These are phyloP conservation scores for Pseudococcus longispinus DNA, from an alignment of 2,888 invertebrate genomes.

Conservation along the genomic window DNA sequence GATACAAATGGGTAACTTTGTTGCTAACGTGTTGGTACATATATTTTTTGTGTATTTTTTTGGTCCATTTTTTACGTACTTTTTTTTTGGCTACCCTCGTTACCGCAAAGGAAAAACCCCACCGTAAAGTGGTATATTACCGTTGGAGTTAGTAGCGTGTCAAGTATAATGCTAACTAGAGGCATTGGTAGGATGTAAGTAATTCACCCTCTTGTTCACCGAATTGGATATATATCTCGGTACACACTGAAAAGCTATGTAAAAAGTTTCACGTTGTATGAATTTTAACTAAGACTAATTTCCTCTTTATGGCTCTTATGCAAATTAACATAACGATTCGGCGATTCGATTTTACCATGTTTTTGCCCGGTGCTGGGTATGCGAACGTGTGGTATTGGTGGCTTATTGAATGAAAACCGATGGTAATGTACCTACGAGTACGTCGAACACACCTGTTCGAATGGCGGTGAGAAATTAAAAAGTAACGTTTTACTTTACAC, in stretches of 20 bases:
- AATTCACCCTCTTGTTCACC: slow-evolving; percentile 39
- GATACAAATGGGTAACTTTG: not conserved
- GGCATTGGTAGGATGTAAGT: not conserved
- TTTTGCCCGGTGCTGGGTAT: not conserved
- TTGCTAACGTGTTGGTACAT: not conserved
- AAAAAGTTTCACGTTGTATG: slow-evolving; percentile 48
- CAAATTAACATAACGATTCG: slow-evolving; percentile 52
- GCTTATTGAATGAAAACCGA: not conserved
- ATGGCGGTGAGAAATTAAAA: slow-evolving; percentile 20
- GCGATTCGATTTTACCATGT: slow-evolving; percentile 37
- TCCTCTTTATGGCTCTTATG: slow-evolving; percentile 50
- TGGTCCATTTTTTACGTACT: slow-evolving; percentile 1
- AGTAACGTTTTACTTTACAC: slow-evolving; percentile 39
- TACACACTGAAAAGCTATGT: not conserved
- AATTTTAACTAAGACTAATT: slow-evolving; percentile 47
- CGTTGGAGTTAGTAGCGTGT: slow-evolving; percentile 34
- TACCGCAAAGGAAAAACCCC: not conserved
- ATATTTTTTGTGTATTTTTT: slow-evolving; percentile 25
- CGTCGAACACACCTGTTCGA: slow-evolving; percentile 18
- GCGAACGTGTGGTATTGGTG: not conserved
- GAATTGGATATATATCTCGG: slow-evolving; percentile 24
- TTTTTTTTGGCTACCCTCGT: not conserved
- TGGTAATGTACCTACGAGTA: not conserved
- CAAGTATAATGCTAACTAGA: slow-evolving; percentile 45
- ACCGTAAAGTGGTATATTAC: not conserved